Conservation (phyloP, 2,888 invertebrate species). For the Rhopalosiphum nymphaeae region DNA sequence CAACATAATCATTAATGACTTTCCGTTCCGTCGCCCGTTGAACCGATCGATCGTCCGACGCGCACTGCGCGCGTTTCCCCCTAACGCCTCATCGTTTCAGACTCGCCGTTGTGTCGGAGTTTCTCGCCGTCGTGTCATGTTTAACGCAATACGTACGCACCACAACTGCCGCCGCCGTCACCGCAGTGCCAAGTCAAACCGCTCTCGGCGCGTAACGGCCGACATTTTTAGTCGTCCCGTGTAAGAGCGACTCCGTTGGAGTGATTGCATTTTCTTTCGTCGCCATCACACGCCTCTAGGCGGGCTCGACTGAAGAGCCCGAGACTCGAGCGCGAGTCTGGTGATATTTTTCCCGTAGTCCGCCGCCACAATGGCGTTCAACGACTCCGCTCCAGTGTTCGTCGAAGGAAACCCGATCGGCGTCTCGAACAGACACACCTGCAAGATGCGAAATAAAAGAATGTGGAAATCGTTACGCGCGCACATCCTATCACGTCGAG, state of each 20-base stretch:
- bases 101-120: not conserved
- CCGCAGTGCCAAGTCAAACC: not conserved
- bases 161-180: not conserved
- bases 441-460: slow-evolving; percentile 3
- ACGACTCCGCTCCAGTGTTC: not conserved
- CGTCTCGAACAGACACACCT: not conserved
- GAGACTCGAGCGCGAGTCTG: not conserved
- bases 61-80: not conserved
- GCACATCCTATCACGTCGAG: slow-evolving; percentile 3
- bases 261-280: not conserved
- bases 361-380: not conserved
- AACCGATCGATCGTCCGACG: not conserved
- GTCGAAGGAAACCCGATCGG: no score
- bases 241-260: not conserved
- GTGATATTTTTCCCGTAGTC: not conserved
- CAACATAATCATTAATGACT: not conserved
- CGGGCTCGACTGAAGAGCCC: not conserved
- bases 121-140: not conserved
- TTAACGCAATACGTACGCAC: not conserved
- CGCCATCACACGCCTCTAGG: not conserved
- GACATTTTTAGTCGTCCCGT: not conserved
- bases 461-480: slow-evolving; percentile 24
- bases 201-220: not conserved
- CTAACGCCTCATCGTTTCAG: not conserved
- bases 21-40: not conserved